A percentile compares a stretch with the other conserved stretches of the same genome.
These are phyloP conservation scores for Synodontis membranacea DNA, from an alignment of 2,113 vertebrate genomes.

Conservation along the genomic window DNA sequence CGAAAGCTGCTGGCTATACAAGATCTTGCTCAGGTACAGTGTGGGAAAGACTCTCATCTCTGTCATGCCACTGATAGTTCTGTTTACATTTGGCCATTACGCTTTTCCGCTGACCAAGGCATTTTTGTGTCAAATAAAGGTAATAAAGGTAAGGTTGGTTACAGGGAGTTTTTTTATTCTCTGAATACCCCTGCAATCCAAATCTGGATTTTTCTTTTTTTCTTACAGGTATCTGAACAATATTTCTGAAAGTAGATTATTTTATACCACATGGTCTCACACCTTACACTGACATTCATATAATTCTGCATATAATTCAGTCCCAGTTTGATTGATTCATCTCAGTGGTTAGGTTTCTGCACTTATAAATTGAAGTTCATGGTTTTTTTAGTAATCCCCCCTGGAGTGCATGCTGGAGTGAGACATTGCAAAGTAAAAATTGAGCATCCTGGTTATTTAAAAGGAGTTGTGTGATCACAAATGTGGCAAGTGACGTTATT, in stretches of 20 bases:
- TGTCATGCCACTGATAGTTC: conserved; percentile 49
- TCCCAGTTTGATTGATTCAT: background rate
- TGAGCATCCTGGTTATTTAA: background rate
- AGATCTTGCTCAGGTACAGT: conserved; percentile 44
- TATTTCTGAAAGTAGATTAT: background rate
- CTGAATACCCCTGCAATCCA: background rate
- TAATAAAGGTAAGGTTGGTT: background rate
- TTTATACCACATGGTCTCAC: background rate
- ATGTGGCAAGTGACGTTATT: background rate
- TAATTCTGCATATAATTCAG: background rate
- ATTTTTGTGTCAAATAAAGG: conserved; percentile 27
- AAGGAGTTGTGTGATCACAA: background rate
- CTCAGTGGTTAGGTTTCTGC: background rate
- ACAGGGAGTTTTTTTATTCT: conserved; percentile 24
- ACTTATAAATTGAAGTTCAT: background rate
- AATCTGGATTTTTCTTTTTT: background rate
- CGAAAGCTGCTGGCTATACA: conserved; percentile 51
- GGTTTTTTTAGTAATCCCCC: background rate
- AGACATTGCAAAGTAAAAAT: background rate
- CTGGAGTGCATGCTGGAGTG: background rate
- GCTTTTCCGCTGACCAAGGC: conserved; percentile 47
- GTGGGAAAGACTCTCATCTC: conserved; percentile 30
- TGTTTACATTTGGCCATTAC: conserved; percentile 48
- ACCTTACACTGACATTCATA: background rate
- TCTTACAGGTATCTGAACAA: conserved; percentile 11